These are phyloP conservation scores for Drosophila murphyi DNA, from an alignment of 1,140 invertebrate genomes.

Conservation along the genomic window DNA sequence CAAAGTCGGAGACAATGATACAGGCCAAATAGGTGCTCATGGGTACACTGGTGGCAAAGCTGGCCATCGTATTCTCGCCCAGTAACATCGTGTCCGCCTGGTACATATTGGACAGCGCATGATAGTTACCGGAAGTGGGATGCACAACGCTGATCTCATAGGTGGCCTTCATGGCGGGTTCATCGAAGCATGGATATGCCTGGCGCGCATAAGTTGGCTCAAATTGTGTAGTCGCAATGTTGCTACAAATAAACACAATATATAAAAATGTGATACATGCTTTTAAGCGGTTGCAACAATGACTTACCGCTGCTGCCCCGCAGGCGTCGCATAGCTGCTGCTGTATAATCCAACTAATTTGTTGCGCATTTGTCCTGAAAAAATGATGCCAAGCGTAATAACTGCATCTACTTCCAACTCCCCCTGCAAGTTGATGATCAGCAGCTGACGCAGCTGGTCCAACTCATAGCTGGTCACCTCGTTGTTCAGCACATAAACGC, in stretches of 20 bases:
- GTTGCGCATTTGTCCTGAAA: constrained; percentile 83
- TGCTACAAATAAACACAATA: constrained; percentile 85
- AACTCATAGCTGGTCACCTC: constrained; percentile 49
- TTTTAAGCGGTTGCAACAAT: constrained; percentile 17
- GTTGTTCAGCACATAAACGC: constrained; percentile 48
- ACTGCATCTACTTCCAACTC: constrained; percentile 31
- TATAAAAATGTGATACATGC: constrained; percentile 31
- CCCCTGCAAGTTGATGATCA: constrained; percentile 57
- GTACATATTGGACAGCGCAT: constrained; percentile 93
- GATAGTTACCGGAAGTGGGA: constrained; percentile 87
- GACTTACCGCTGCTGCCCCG: constrained; percentile 77
- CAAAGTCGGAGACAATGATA: constrained; percentile 96
- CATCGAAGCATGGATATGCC: constrained; percentile 98
- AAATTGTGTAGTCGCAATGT: constrained; percentile 95
- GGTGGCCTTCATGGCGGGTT: constrained; percentile 96
- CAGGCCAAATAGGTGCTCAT: constrained; percentile 97
- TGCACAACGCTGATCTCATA: constrained; percentile 92
- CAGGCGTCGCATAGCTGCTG: constrained; percentile 80
- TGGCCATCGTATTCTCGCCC: constrained; percentile 70
- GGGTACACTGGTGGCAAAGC: constrained; percentile 92
- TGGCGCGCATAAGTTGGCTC: constrained; percentile 96
- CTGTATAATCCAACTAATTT: constrained; percentile 85
- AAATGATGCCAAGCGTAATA: constrained; percentile 76
- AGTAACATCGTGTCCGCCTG: constrained; percentile 54
- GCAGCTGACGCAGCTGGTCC: constrained; percentile 65